phyloP scores from a whole-genome alignment of 1,140 invertebrate species.

The Atopsyche davidsoni region DNA sequence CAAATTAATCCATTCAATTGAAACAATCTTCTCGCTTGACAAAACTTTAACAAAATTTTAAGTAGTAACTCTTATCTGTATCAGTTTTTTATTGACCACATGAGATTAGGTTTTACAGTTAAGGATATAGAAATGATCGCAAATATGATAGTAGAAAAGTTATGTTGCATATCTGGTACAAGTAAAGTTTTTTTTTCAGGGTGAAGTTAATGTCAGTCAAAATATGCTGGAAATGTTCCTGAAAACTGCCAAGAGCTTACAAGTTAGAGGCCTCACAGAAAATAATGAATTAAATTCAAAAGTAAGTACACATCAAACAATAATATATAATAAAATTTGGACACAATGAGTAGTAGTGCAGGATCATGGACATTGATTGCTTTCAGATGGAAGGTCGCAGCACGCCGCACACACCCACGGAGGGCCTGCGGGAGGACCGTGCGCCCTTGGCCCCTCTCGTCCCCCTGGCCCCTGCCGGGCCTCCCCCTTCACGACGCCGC shows the following conservation, averaged over 20 bases:
- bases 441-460: constrained; percentile 26
- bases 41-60: no score
- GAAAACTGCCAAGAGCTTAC: constrained; percentile 84
- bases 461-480: constrained; percentile 8
- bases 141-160: no score
- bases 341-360: neutral
- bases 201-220: constrained; percentile 83
- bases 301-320: constrained; percentile 30
- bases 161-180: no score
- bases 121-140: no score
- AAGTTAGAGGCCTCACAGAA: constrained; percentile 84
- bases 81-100: no score
- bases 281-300: constrained; percentile 65
- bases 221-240: constrained; percentile 82
- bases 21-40: no score
- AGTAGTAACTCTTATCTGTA: no score
- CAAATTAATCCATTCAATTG: no score
- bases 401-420: constrained; percentile 39
- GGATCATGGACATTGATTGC: neutral
- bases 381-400: constrained; percentile 42
- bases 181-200: constrained; percentile 43
- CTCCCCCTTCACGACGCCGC: constrained; percentile 1
- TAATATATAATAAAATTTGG: neutral
- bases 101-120: no score
- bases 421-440: constrained; percentile 3